Evolutionary conservation across 2,797 vertebrate genomes (phyloP), one percentile per base, ranked within the genome.

Genomic region (Limnodromus scolopaceus): DNA sequence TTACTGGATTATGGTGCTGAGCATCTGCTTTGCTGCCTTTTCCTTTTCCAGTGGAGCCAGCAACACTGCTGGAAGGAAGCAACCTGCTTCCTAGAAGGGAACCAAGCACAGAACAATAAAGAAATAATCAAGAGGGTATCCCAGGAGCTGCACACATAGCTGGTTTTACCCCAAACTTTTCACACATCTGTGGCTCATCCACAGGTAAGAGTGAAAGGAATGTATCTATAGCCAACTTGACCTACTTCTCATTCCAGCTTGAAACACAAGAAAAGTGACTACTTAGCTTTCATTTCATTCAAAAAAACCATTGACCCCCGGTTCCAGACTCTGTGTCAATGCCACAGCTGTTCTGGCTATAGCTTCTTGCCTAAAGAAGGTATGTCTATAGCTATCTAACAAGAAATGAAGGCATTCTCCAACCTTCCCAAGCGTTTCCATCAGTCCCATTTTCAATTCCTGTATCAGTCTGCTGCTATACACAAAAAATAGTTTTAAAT

Each of bases 51-150:
- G 71, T 85, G 83, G 95, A 94, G 74, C 94, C 92, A 87, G 92
- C 89, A 92, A 92, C 64, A 74, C 65, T 93, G 94, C 94, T 94
- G 68, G 93, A 93, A 87, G 96, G 96, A 96, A 97, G 96, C 97
- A 97, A 95, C 65, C 95, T 96, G 84, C 96, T 97, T 94, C 96
- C 97, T 97, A 96, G 82, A 97, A 96, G 57, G 82, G 70, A 94
- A 96, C 58, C 91, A 97, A 96, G 92, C 84, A 88, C 55, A 93
- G 65, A 96, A 80, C 89, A 95, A 81, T 49, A 84, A 63, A 97
- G 53, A 75, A 75, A 83, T 66, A 77, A 88, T 89, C 91, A 94
- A 91, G 64, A 76, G 28, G 28, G 28, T 80, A 71, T 89, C 34
- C 49, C 54, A 96, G 65, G 60, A 94, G 68, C 79, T 83, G 68